phyloP scores from a whole-genome alignment of 1,140 invertebrate genomes.

The Trachymyrmex septentrionalis region DNA sequence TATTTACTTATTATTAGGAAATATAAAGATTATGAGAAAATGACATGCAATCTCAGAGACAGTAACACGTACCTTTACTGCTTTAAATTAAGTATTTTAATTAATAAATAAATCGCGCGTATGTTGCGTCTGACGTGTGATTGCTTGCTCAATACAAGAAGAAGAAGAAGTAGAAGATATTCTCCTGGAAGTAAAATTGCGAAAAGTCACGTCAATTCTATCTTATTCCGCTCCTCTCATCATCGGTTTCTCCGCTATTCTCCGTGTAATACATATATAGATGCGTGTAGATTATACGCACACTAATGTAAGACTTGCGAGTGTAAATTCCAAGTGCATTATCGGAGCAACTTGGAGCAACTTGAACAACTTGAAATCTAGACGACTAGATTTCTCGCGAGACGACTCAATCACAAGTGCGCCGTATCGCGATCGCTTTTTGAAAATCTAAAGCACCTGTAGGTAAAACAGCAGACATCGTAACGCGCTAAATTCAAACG shows the following conservation, averaged over 20 bases:
- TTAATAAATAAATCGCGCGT: neutral
- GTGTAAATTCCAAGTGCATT: neutral
- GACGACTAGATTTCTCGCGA: neutral
- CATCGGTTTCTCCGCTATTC: neutral
- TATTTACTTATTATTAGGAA: too few relatives aligned
- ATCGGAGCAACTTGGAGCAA: conserved; percentile 3
- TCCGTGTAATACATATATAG: too few relatives aligned
- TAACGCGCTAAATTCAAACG: neutral
- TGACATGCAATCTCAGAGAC: neutral
- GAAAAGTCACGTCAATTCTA: neutral
- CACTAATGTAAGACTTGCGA: neutral
- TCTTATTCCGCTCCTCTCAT: neutral
- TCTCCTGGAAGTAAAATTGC: neutral
- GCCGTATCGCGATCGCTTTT: neutral
- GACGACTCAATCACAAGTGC: neutral
- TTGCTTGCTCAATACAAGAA: neutral
- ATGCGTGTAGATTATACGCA: neutral
- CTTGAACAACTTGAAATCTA: conserved; percentile 26
- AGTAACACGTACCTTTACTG: too few relatives aligned
- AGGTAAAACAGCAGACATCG: conserved; percentile 50
- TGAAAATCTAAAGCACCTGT: conserved; percentile 16
- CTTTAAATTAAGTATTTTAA: neutral
- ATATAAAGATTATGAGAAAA: neutral
- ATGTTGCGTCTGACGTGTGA: neutral
- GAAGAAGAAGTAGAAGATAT: neutral